Evolutionary conservation across 1,140 invertebrate genomes (phyloP), one percentile per base, ranked within the genome.

Genomic region (Halictus rubicundus): DNA sequence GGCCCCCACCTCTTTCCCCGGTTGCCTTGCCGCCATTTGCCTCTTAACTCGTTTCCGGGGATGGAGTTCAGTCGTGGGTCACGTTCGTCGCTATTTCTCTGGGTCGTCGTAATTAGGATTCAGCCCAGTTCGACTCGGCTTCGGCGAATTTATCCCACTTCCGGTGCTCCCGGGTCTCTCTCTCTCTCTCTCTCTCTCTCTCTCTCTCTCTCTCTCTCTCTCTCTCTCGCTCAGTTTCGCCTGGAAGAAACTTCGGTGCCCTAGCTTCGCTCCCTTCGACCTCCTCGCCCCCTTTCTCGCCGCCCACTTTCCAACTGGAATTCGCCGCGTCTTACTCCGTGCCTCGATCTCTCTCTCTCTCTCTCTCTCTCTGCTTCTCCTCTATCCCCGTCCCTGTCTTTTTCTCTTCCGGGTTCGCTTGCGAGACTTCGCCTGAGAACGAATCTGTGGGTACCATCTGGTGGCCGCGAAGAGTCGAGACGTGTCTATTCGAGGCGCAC

Each of bases 401-500:
- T 27, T 16, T 2, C 25, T 16, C 57, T 14, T 39, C 21, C 27
- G 12, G 37, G 21, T 3, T 57, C 25, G 14, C 10, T 5, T 7
- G 39, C 21, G 39, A 65, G 61, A 74, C 78, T 49, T 49, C 39
- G 21, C 12, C 70, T 68, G 78, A 74, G 78, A 79, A 78, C 76
- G 60, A 72, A 79, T 66, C 78, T 66, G 63, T 49, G 78, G 78
- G 61, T 39, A 68, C 63, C 78, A 79, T 79, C 80, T 78, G 74
- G 70, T 75, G 64, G 68, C 74, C 76, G 78, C 68, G 78, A 85
- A 86, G 69, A 81, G 78, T 86, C 87, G 84, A 81, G 23, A 89
- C 83, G 83, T 82, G 88, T 87, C 88, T 89, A 89, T 88, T 82
- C 87, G 85, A 78, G 87, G 83, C 80, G 80, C 83, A 84, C 86